A percentile compares a stretch with the other conserved stretches of the same genome.
These are phyloP conservation scores for Eumeta japonica DNA, from an alignment of 1,140 invertebrate species.

Conservation along the genomic window DNA sequence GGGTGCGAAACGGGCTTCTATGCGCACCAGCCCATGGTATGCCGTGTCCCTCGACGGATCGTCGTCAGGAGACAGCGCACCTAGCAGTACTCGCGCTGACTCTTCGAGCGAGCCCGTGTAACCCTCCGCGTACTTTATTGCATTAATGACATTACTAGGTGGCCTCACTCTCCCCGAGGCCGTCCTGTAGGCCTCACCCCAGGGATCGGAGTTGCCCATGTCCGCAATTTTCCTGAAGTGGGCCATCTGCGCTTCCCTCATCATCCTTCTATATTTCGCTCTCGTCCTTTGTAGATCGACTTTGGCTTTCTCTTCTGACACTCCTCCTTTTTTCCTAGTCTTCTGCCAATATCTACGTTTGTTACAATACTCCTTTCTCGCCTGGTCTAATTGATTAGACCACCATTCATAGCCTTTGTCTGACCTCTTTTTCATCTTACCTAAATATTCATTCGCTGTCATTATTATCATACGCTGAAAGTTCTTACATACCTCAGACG, in stretches of 20 bases:
- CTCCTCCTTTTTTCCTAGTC: too few relatives aligned
- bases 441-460: too few relatives aligned
- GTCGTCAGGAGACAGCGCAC: slow-evolving; percentile 7
- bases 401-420: too few relatives aligned
- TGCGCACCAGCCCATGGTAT: slow-evolving; percentile 9
- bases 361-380: too few relatives aligned
- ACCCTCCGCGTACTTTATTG: neutral
- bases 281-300: too few relatives aligned
- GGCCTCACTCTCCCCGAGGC: slow-evolving; percentile 5
- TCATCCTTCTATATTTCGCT: slow-evolving; percentile 3
- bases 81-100: slow-evolving; percentile 1
- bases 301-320: too few relatives aligned
- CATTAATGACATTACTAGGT: slow-evolving; percentile 3
- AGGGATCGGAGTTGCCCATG: slow-evolving; percentile 6
- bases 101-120: neutral
- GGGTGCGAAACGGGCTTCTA: slow-evolving; percentile 6
- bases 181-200: slow-evolving; percentile 6
- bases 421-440: too few relatives aligned
- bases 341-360: too few relatives aligned
- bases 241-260: slow-evolving; percentile 3
- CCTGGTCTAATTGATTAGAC: too few relatives aligned
- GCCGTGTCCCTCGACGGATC: slow-evolving; percentile 6
- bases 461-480: too few relatives aligned
- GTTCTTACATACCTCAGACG: too few relatives aligned
- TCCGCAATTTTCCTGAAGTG: slow-evolving; percentile 4